These are phyloP conservation scores for Anastrepha obliqua DNA, from an alignment of 1,140 invertebrate genomes.

Conservation along the genomic window DNA sequence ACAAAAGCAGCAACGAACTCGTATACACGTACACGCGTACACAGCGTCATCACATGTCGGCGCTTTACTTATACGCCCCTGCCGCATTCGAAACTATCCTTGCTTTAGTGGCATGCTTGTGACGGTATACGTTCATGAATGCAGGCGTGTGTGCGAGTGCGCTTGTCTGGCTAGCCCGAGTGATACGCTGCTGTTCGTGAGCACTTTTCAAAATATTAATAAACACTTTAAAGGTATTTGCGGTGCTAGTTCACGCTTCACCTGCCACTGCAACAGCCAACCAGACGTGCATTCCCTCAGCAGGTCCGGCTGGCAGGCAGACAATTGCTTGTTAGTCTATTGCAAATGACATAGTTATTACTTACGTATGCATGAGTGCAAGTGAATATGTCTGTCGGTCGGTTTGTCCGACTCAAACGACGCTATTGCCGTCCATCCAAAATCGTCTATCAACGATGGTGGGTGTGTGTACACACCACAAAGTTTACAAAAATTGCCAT, in stretches of 20 bases:
- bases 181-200: slow-evolving; percentile 26
- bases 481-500: not conserved
- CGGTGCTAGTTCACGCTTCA: slow-evolving; percentile 45
- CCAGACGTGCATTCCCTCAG: not conserved
- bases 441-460: slow-evolving; percentile 18
- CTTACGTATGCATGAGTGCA: not conserved
- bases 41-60: not conserved
- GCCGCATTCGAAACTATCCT: not conserved
- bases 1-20: not conserved
- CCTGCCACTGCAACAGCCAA: not conserved
- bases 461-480: slow-evolving; percentile 15
- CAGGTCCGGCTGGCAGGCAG: not conserved
- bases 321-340: not conserved
- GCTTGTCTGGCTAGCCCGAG: slow-evolving; percentile 16
- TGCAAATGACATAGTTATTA: not conserved
- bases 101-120: not conserved
- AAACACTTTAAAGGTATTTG: slow-evolving; percentile 43
- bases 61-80: not conserved
- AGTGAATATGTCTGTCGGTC: not conserved
- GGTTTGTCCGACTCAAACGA: not conserved
- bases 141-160: not conserved
- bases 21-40: not conserved
- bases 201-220: slow-evolving; percentile 49
- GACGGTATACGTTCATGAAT: not conserved
- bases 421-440: slow-evolving; percentile 9